Evolutionary conservation across 2,888 invertebrate genomes (phyloP).

Genomic region (Metalampra italica): DNA sequence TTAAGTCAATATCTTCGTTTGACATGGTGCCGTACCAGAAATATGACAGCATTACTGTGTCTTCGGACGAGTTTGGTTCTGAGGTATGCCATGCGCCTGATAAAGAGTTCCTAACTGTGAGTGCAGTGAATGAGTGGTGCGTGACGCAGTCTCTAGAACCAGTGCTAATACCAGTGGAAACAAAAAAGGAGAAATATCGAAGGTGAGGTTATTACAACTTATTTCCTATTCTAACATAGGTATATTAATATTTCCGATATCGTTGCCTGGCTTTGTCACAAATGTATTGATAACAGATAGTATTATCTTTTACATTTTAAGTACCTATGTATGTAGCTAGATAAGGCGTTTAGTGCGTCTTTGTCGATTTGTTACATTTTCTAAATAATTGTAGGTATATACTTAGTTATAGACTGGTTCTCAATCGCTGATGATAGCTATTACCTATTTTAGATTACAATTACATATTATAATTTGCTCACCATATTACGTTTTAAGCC

Average conservation of each 20-base stretch:
- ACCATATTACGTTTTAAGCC: no score
- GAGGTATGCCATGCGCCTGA: slow-evolving; percentile 72
- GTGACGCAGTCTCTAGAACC: slow-evolving; percentile 63
- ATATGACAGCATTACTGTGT: slow-evolving; percentile 73
- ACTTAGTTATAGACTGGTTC: no score
- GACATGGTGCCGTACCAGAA: slow-evolving; percentile 74
- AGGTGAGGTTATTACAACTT: slow-evolving; percentile 64
- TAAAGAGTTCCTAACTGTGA: slow-evolving; percentile 68
- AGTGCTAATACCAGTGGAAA: slow-evolving; percentile 63
- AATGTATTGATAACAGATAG: slow-evolving; percentile 49
- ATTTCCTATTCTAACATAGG: slow-evolving; percentile 18
- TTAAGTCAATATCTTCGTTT: slow-evolving; percentile 70
- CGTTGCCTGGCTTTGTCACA: slow-evolving; percentile 48
- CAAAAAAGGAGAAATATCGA: slow-evolving; percentile 75
- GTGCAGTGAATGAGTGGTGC: slow-evolving; percentile 76
- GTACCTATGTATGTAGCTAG: slow-evolving; percentile 29
- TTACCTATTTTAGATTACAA: no score
- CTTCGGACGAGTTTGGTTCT: slow-evolving; percentile 73
- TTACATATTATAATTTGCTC: no score
- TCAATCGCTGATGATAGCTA: no score
- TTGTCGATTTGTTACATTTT: slow-evolving; percentile 30
- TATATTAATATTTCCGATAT: slow-evolving; percentile 57
- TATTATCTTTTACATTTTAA: slow-evolving; percentile 46
- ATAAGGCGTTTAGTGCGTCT: slow-evolving; percentile 40
- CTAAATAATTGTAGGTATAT: not conserved